Base-by-base conservation (phyloP, 2,888 invertebrate genomes). In the Oscheius sp. region DNA sequence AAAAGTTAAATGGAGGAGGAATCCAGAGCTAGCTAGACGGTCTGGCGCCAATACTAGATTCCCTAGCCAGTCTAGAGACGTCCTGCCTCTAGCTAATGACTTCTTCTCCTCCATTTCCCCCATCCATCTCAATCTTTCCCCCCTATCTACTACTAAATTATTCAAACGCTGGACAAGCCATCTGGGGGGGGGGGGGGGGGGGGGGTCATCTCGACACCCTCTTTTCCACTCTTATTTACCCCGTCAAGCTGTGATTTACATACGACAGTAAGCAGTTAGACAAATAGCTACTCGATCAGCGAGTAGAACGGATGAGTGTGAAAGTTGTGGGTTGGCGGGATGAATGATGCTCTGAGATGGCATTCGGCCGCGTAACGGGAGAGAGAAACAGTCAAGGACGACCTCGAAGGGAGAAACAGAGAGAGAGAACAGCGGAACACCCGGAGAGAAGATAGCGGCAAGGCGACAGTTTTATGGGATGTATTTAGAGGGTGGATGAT, bases 331-430 rank as follows among this genome's bases (percentile, higher is more conserved):
- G 28, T 14, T n/a, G 17, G 45, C 6, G 36, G 56, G 59, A 59
- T 59, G 59, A 59, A 41, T 41, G 59, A 59, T 59, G 59, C 59
- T 44, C 59, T 59, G 41, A 59, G 59, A 59, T 59, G 59, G 59
- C 59, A 59, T 41, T 41, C 54, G 36, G 28, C n/a, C 41, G 59
- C 59, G 59, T 41, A 59, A 59, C 59, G 59, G 59, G 44, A 36
- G 50, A 50, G 26, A 24, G 12, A 22, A 30, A 33, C 44, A 44
- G 44, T 44, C 44, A 44, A 59, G 44, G 59, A 38, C 36, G 26
- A 22, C 38, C 36, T 32, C 45, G 45, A 44, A 44, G 36, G 36
- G 14, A 36, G 41, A 41, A 41, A 41, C 41, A 36, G 36, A 14
- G 14, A 36, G 36, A 36, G 8, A 36, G 36, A 45, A 45, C 9